Evolutionary conservation across 2,888 invertebrate species (phyloP).

Genomic region (Oscheius sp.): DNA sequence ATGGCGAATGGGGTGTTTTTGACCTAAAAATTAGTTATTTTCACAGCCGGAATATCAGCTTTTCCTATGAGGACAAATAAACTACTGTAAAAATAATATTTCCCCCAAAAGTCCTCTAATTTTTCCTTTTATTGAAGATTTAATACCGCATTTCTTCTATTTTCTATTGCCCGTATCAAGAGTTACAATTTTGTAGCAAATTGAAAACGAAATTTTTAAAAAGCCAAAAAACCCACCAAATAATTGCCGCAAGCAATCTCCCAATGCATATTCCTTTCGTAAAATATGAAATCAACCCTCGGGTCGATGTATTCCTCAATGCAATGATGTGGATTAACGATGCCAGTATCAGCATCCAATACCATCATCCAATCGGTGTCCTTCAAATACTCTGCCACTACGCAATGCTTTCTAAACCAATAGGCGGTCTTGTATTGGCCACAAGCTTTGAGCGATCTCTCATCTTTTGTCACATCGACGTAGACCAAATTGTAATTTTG

Average conservation of each 20-base stretch:
- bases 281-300: conserved; percentile 66
- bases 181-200: too few relatives aligned
- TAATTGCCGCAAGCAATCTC: conserved; percentile 69
- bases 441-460: conserved; percentile 51
- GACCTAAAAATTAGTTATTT: too few relatives aligned
- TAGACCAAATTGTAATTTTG: conserved; percentile 61
- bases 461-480: conserved; percentile 62
- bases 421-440: conserved; percentile 55
- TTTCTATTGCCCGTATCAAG: too few relatives aligned
- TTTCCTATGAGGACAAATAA: too few relatives aligned
- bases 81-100: too few relatives aligned
- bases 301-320: conserved; percentile 69
- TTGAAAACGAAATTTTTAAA: too few relatives aligned
- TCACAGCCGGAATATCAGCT: too few relatives aligned
- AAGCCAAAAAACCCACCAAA: conserved; percentile 49
- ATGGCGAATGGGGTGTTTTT: conserved; percentile 47
- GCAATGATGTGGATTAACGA: conserved; percentile 69
- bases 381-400: conserved; percentile 64
- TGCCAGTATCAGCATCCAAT: conserved; percentile 68
- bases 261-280: conserved; percentile 69
- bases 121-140: too few relatives aligned
- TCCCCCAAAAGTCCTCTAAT: too few relatives aligned
- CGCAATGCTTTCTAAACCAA: conserved; percentile 69
- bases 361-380: conserved; percentile 69
- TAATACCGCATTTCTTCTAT: too few relatives aligned